Conservation (phyloP, 2,797 vertebrate species). For the Pteropus rufus region DNA sequence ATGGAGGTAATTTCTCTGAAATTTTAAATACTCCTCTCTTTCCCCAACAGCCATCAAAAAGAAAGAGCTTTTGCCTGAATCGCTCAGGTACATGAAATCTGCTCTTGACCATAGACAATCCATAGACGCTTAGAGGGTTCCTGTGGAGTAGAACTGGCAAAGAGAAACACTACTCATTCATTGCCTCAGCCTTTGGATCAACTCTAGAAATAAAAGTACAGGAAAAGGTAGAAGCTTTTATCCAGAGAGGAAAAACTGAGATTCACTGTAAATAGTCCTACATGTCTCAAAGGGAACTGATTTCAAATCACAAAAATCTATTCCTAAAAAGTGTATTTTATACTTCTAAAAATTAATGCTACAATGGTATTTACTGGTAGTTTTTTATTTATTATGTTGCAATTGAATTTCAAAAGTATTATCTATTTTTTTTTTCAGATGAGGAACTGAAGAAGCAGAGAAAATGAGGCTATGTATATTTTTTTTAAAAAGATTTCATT, state of each 20-base stretch:
- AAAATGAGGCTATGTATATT: background rate
- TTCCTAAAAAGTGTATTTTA: conserved; percentile 14
- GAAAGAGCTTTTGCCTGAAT: background rate
- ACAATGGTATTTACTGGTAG: background rate
- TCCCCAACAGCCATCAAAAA: background rate
- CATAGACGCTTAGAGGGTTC: background rate
- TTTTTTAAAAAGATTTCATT: conserved; percentile 35
- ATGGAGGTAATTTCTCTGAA: background rate
- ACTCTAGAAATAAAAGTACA: background rate
- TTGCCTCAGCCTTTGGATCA: background rate
- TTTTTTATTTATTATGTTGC: conserved; percentile 7
- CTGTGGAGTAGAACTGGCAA: background rate
- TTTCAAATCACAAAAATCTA: conserved; percentile 43
- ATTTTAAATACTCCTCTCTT: background rate
- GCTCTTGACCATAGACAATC: conserved; percentile 15
- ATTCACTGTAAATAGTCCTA: conserved; percentile 34
- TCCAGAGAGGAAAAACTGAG: background rate
- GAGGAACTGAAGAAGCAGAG: background rate
- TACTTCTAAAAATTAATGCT: conserved; percentile 5
- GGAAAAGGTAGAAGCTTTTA: background rate
- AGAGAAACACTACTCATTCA: background rate
- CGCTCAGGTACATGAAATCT: conserved; percentile 26
- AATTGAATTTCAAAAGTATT: conserved; percentile 15
- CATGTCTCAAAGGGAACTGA: conserved; percentile 43
- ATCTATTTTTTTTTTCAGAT: background rate